Base-by-base conservation (phyloP, 1,140 invertebrate genomes). In the Ostrea denselamellosa region DNA sequence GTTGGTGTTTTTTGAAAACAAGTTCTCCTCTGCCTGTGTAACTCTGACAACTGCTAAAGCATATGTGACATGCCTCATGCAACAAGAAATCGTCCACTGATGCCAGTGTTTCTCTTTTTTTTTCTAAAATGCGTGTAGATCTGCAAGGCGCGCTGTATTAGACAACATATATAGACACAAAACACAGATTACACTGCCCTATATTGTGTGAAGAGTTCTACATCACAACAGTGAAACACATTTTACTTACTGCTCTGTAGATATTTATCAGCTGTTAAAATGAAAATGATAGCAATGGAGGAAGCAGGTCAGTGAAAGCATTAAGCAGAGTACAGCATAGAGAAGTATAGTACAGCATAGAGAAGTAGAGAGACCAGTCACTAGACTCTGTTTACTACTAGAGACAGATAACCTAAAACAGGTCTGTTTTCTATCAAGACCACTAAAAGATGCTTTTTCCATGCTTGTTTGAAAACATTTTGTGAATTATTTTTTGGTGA, bases 241-340 rank as follows among this genome's bases (percentile, higher is more conserved):
- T 10, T 52, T 9, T 83, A 83, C 82, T 83, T 83, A 83, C 82
- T 83, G 52, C 82, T 83, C 44, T 53, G 82, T 53, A 83, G 82
- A n/a, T 53, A 83, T 53, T 54, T 52, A 83, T 83, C 82, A 83
- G 82, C 82, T 83, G 82, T 83, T 54, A 83, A 81, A 83, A 83
- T 83, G 82, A 83, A 83, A 53, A 83, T 52, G 68, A 71, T 25
- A 71, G 68, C 68, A 71, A 71, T 71, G 68, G 68, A 71, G 28
- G 68, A 71, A 71, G 68, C 68, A 28, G 68, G 68, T 71, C 68
- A 71, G 68, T 71, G 68, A 34, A 71, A 71, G 68, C 68, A 71
- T 71, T 22, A 71, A 71, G 68, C 68, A 71, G 68, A 71, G 68
- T 71, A 71, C 68, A 71, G 68, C 68, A 71, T 71, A 71, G 68